Conservation (phyloP, 2,888 invertebrate species). For the Hydrotaea diabolus region DNA sequence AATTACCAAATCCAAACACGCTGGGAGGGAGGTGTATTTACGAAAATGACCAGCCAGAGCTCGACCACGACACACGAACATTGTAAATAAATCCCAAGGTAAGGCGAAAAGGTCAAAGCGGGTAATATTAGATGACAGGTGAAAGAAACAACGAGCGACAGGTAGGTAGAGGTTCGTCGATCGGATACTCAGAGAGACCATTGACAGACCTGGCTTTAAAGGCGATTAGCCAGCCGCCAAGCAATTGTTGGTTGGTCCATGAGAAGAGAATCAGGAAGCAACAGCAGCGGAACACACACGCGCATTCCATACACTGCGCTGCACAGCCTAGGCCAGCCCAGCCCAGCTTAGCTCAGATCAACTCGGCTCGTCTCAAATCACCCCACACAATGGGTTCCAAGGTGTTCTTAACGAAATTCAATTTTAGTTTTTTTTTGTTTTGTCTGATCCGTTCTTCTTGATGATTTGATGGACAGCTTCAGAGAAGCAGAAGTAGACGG, state of each 20-base stretch:
- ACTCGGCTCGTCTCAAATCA: not conserved
- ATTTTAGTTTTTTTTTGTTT: not conserved
- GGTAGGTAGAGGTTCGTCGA: too few relatives aligned
- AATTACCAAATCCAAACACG: not conserved
- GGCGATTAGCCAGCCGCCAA: not conserved
- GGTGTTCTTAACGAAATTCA: slow-evolving; percentile 1
- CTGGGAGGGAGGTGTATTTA: not conserved
- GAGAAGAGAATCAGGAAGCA: not conserved
- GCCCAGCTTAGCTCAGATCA: not conserved
- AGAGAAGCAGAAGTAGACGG: not conserved
- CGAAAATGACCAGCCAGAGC: not conserved
- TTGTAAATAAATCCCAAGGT: not conserved
- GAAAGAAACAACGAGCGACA: not conserved
- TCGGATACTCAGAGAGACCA: too few relatives aligned
- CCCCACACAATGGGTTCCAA: slow-evolving; percentile 11
- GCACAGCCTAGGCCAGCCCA: too few relatives aligned
- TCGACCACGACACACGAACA: not conserved
- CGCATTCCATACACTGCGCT: too few relatives aligned
- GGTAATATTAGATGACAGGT: not conserved
- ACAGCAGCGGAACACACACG: not conserved
- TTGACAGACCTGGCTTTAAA: not conserved
- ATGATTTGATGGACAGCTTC: slow-evolving; percentile 23
- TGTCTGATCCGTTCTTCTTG: not conserved
- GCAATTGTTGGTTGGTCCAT: not conserved
- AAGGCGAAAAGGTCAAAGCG: slow-evolving; percentile 23